These are phyloP conservation scores for Poeciliopsis infans DNA, from an alignment of 2,797 vertebrate genomes.

Conservation along the genomic window DNA sequence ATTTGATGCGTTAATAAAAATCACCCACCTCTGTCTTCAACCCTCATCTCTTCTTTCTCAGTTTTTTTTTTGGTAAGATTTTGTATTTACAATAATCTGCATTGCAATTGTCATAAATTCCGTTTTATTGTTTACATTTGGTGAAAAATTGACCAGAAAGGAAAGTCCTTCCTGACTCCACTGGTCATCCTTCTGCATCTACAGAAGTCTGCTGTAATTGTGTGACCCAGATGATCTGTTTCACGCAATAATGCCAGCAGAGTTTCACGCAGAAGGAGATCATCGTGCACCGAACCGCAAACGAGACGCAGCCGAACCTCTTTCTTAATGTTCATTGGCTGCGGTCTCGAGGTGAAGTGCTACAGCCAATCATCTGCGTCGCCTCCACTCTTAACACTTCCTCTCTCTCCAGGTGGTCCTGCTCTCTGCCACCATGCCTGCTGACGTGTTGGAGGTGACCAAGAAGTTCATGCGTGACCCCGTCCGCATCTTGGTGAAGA, in stretches of 20 bases:
- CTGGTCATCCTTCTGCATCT: slow-evolving; percentile 82
- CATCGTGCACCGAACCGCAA: slow-evolving; percentile 76
- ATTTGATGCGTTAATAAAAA: no score
- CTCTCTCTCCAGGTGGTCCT: slow-evolving; percentile 87
- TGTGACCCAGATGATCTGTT: slow-evolving; percentile 77
- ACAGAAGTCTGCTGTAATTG: slow-evolving; percentile 92
- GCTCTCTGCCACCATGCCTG: slow-evolving; percentile 97
- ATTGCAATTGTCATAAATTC: background rate
- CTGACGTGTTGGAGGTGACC: slow-evolving; percentile 97
- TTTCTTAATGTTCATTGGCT: slow-evolving; percentile 98
- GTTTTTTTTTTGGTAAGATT: background rate
- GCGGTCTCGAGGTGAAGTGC: slow-evolving; percentile 86
- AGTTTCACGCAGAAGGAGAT: slow-evolving; percentile 86
- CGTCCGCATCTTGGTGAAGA: slow-evolving; percentile 98
- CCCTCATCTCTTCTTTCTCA: background rate
- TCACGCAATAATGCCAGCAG: slow-evolving; percentile 88
- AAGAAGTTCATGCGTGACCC: slow-evolving; percentile 99
- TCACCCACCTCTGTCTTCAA: background rate
- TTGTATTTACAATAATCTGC: background rate
- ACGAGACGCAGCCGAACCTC: slow-evolving; percentile 88
- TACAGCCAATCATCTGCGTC: slow-evolving; percentile 67
- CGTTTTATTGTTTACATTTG: background rate
- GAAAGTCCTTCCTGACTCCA: background rate
- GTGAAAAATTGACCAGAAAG: background rate
- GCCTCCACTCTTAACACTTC: background rate